Evolutionary conservation across 2,888 invertebrate genomes (phyloP).

Genomic region (Apeira syringaria): DNA sequence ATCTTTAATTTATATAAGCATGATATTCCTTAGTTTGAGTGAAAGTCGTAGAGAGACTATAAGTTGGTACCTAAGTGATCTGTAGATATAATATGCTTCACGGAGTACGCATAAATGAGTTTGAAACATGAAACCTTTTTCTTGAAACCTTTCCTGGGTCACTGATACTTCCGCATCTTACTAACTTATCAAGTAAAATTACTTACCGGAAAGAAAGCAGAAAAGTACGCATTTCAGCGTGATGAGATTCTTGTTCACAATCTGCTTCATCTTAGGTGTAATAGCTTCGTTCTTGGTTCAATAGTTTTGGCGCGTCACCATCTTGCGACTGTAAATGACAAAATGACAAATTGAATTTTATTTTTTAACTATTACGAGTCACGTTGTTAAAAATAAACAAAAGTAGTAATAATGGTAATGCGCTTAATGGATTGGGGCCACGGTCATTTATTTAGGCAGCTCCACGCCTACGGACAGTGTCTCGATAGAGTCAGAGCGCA

Average conservation of each 20-base stretch:
- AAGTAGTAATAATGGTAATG: constrained; percentile 16
- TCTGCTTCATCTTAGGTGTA: constrained; percentile 57
- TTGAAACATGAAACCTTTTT: constrained; percentile 5
- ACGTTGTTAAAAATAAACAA: constrained; percentile 19
- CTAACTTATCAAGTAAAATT: constrained; percentile 4
- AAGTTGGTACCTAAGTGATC: too few relatives aligned
- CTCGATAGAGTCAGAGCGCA: constrained; percentile 24
- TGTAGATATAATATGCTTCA: background rate
- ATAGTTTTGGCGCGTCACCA: constrained; percentile 22
- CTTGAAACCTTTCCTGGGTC: too few relatives aligned
- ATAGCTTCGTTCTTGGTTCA: constrained; percentile 20
- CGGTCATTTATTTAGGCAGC: constrained; percentile 56
- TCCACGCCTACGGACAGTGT: constrained; percentile 44
- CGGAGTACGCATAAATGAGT: background rate
- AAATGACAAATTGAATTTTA: constrained; percentile 18
- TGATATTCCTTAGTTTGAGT: too few relatives aligned
- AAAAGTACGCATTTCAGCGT: constrained; percentile 92
- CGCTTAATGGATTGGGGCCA: constrained; percentile 55
- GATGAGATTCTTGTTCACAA: constrained; percentile 88
- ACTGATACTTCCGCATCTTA: background rate
- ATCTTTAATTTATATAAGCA: too few relatives aligned
- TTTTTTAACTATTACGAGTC: constrained; percentile 16
- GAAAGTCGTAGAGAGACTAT: background rate
- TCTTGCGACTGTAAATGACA: constrained; percentile 28
- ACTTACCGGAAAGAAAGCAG: constrained; percentile 90